Percentiles rank a stretch among this genome's conserved stretches.
phyloP scores from a whole-genome alignment of 2,113 vertebrate species.

The Gavia stellata region DNA sequence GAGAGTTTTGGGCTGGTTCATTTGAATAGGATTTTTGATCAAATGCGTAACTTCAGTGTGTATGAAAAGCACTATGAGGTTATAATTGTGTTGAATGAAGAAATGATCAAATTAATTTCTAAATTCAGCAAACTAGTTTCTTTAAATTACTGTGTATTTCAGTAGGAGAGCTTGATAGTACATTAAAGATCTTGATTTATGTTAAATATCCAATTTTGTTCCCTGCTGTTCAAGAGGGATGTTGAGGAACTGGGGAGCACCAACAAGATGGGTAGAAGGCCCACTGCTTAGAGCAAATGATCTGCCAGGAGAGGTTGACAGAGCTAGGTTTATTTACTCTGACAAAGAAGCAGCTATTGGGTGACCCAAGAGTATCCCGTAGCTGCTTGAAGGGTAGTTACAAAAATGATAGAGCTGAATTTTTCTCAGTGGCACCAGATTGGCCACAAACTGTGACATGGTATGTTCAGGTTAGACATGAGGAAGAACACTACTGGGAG shows the following conservation, averaged over 20 bases:
- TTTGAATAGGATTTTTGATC: background rate
- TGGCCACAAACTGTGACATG: background rate
- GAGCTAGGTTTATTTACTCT: background rate
- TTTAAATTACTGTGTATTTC: background rate
- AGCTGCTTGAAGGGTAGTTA: background rate
- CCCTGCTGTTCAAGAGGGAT: background rate
- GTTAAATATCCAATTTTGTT: background rate
- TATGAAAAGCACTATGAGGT: background rate
- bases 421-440: background rate
- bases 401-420: background rate
- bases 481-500: fast-evolving
- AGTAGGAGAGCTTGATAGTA: background rate
- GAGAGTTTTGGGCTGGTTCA: background rate
- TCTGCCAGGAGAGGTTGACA: background rate
- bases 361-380: background rate
- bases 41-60: background rate
- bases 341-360: background rate
- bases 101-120: background rate
- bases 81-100: background rate
- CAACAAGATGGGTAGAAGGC: background rate
- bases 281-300: background rate
- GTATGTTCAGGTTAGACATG: background rate
- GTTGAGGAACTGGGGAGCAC: background rate
- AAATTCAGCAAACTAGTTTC: background rate
- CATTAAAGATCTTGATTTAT: background rate